phyloP scores from a whole-genome alignment of 2,888 invertebrate genomes.

The Eurytoma californica region DNA sequence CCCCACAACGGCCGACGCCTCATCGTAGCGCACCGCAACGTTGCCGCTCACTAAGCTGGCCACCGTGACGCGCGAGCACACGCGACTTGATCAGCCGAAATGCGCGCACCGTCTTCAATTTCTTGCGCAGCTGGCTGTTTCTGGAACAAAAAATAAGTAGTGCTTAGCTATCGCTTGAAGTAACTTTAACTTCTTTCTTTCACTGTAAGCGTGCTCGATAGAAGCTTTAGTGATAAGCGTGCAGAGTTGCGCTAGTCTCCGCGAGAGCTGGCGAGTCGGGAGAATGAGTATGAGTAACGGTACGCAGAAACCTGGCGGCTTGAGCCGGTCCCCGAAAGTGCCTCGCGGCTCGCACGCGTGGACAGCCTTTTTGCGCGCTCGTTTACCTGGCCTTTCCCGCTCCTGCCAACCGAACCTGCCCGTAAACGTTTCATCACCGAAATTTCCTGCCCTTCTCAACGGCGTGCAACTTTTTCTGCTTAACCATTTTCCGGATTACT shows the following conservation, averaged over 20 bases:
- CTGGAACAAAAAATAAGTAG: slow-evolving; percentile 3
- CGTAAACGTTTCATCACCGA: too few species aligned
- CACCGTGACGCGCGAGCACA: slow-evolving; percentile 66
- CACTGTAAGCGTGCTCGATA: neutral
- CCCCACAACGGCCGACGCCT: slow-evolving; percentile 77
- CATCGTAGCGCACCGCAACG: slow-evolving; percentile 73
- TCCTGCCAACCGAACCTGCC: too few species aligned
- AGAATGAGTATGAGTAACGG: slow-evolving; percentile 32
- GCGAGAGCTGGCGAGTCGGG: neutral
- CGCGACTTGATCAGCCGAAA: neutral
- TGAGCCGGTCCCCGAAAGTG: slow-evolving; percentile 70
- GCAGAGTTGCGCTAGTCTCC: neutral
- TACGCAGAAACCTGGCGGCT: slow-evolving; percentile 58
- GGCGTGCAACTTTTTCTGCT: too few species aligned
- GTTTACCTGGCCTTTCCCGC: neutral
- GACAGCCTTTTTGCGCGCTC: slow-evolving; percentile 40
- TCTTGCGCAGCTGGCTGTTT: too few species aligned
- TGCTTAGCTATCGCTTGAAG: too few species aligned
- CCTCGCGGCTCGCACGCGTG: slow-evolving; percentile 59
- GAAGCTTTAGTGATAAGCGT: too few species aligned
- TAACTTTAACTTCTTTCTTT: too few species aligned
- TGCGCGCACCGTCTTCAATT: too few species aligned
- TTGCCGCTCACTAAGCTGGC: slow-evolving; percentile 72
- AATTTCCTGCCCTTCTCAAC: too few species aligned
- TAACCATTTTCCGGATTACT: too few species aligned